Base-by-base conservation (phyloP, 2,888 invertebrate genomes). In the Sphinx pinastri region DNA sequence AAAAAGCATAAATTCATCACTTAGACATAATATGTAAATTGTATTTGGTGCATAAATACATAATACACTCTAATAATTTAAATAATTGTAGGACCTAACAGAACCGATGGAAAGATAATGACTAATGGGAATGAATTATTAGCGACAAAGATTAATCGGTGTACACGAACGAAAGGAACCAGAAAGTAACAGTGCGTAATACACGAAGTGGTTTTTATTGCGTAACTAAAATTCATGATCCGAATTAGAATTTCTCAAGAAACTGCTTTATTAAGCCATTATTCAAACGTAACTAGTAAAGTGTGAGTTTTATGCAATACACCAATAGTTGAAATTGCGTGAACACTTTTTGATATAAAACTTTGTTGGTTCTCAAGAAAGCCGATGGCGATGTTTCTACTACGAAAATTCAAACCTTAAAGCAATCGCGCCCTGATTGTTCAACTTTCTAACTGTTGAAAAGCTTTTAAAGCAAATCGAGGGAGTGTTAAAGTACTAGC, bases 211-310 rank as follows among this genome's bases (percentile, higher is more conserved):
- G 63, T 63, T 49, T 63, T 25, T 63, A 49, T 63, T 63, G 63
- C 63, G 49, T 63, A 63, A 63, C 63, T 63, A 63, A 63, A 63
- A 63, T 63, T 67, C 54, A 54, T 67, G 67, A 67, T 54, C 54
- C 67, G 16, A 67, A 54, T 55, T 68, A 57, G 68, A 69, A 73
- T 77, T 73, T 73, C 71, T 74, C 72, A 70, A 74, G 73, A 67
- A 73, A 74, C 74, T 72, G 49, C 63, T 63, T 63, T 76, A 75
- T 75, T 63, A 73, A 72, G 67, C 68, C 52, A 67, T 76, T 75
- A 76, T 75, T 75, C 74, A 79, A 77, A 73, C 71, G 68, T 71
- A 75, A 72, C 67, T 63, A 45, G 70, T 73, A 73, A 71, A 63
- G 19, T 63, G 49, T 63, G 63, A 63, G 63, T 63, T 63, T 63